phyloP scores from a whole-genome alignment of 2,797 vertebrate genomes.

The Syngnathus acus region DNA sequence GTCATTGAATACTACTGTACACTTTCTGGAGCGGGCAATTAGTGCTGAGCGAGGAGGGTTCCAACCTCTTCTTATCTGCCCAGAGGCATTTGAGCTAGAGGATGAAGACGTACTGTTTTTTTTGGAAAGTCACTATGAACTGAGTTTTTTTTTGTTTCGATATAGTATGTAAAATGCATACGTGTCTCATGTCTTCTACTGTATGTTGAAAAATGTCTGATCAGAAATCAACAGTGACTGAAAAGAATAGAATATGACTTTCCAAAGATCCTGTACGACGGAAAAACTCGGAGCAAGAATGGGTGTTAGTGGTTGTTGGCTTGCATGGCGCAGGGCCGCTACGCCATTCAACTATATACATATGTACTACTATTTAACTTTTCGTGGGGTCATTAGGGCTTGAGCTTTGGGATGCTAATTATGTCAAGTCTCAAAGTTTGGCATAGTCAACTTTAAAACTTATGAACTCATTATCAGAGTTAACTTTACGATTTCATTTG shows the following conservation, averaged over 20 bases:
- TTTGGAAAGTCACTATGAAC: not conserved
- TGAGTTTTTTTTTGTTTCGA: not conserved
- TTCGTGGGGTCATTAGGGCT: not conserved
- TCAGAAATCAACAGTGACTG: not conserved
- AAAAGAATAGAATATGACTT: not conserved
- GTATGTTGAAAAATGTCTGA: not conserved
- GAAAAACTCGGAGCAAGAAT: slow-evolving; percentile 56
- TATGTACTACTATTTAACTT: not conserved
- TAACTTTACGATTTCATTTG: not conserved
- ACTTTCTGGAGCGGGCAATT: slow-evolving; percentile 24
- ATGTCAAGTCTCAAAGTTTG: slow-evolving; percentile 23
- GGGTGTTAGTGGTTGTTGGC: not conserved
- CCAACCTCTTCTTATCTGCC: slow-evolving; percentile 36
- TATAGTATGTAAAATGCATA: not conserved
- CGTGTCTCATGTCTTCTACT: too few species aligned
- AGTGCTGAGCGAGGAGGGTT: slow-evolving; percentile 13
- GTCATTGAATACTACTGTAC: slow-evolving; percentile 12
- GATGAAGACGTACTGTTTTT: slow-evolving; percentile 29
- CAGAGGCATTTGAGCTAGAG: slow-evolving; percentile 35
- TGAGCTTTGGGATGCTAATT: slow-evolving; percentile 23
- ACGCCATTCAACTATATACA: not conserved
- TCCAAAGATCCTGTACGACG: slow-evolving; percentile 14
- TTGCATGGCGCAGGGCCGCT: not conserved
- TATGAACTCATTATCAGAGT: slow-evolving; percentile 16
- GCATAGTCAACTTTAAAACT: slow-evolving; percentile 3